Base-by-base conservation (phyloP, 2,113 vertebrate species). In the Danionella cerebrum region DNA sequence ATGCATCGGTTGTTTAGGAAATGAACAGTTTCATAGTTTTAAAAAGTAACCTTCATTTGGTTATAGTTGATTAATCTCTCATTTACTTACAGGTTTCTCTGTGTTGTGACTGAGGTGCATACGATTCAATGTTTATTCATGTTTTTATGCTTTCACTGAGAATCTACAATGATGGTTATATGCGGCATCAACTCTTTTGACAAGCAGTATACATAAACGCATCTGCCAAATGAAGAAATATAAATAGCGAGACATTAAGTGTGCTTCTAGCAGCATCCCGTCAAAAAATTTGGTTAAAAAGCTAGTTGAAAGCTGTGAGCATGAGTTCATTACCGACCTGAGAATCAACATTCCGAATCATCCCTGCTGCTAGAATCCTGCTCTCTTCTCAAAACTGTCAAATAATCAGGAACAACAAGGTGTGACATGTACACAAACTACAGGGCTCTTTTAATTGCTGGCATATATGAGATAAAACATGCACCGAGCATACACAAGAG, bases 321-420 rank as follows among this genome's bases (percentile, higher is more conserved):
- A 18, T n/a, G 51, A 53, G 27, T 53, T 53, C 51, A 53, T 53
- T 53, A 53, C 29, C n/a, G 51, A 19, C 27, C 27, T 19, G 51
- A 53, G 29, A 13, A 51, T n/a, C 48, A 51, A 14, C 24, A 29
- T 10, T 51, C 24, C 12, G 51, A 53, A 53, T 31, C 51, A 31
- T 53, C 51, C 51, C 51, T 8, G 51, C 54, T 38, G 54, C 19
- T 38, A 57, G 35, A n/a, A 38, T 38, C 24, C 35, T 38, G 12
- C 22, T 51, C 50, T 19, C 27, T 53, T 33, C 51, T 25, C 29
- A 53, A 53, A 31, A 33, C 27, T 53, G 27, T 33, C 33, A 39
- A 57, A 57, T 38, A 39, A 21, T 65, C 39, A 53, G 27, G 29
- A 65, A 53, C 22, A 65, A 58, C 22, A 53, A 53, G 33, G 41